Conservation (phyloP, 2,113 vertebrate genomes). For the Elephantulus edwardii region DNA sequence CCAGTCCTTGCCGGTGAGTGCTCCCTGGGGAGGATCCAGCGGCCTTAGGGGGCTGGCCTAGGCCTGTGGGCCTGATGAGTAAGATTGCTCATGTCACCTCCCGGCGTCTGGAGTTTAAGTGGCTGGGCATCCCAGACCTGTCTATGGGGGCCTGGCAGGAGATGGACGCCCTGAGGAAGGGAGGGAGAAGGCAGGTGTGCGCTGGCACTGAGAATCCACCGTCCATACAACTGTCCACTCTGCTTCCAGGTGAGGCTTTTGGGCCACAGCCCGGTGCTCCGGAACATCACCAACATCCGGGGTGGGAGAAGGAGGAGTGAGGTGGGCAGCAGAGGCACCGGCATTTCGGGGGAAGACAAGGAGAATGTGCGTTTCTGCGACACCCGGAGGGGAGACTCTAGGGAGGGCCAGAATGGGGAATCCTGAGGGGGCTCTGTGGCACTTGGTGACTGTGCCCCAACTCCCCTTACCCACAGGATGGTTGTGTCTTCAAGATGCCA, state of each 20-base stretch:
- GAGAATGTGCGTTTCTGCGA: conserved; percentile 85
- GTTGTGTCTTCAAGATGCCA: conserved; percentile 92
- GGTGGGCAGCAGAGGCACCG: background rate
- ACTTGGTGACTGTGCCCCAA: background rate
- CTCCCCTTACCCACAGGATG: conserved; percentile 80
- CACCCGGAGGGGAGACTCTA: background rate
- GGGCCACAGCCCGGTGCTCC: conserved; percentile 86
- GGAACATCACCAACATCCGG: conserved; percentile 81
- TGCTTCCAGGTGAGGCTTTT: conserved; percentile 84
- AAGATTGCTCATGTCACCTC: conserved; percentile 80
- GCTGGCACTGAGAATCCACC: background rate
- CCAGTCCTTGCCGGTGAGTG: conserved; percentile 91
- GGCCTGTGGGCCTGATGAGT: conserved; percentile 81
- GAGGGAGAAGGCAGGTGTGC: background rate
- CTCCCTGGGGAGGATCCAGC: background rate
- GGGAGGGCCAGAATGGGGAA: background rate
- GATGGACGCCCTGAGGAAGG: background rate
- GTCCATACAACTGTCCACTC: background rate
- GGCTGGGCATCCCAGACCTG: background rate
- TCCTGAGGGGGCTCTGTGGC: background rate
- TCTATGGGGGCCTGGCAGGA: background rate
- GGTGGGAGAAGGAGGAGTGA: conserved; percentile 70
- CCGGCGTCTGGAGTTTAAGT: background rate
- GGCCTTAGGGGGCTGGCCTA: background rate
- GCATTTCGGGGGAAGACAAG: conserved; percentile 76